A percentile compares a stretch with the other conserved stretches of the same genome.
These are phyloP conservation scores for Yasuhikotakia modesta DNA, from an alignment of 2,797 vertebrate genomes.

Conservation along the genomic window DNA sequence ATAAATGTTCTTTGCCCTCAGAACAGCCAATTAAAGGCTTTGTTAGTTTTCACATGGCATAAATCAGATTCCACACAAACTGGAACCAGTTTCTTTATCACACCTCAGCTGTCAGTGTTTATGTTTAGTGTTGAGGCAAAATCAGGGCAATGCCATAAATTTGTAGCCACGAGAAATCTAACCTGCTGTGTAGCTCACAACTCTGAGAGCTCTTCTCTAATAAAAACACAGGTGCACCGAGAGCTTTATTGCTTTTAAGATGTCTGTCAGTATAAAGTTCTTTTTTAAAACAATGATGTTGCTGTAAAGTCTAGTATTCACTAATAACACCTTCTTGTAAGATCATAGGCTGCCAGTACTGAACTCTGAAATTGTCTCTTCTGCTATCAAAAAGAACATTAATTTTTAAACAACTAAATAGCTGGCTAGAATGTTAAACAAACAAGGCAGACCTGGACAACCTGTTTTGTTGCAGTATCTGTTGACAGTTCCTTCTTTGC, in stretches of 20 bases:
- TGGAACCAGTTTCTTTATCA: slow-evolving; percentile 61
- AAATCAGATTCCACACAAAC: slow-evolving; percentile 67
- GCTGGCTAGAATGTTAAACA: slow-evolving; percentile 12
- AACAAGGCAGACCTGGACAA: slow-evolving; percentile 2
- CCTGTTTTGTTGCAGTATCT: slow-evolving; percentile 8
- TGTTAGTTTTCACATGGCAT: slow-evolving; percentile 64
- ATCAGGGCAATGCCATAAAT: slow-evolving; percentile 62
- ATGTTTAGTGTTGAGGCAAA: slow-evolving; percentile 74
- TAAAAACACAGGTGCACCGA: slow-evolving; percentile 46
- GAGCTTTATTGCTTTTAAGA: slow-evolving; percentile 29
- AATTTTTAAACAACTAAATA: background rate
- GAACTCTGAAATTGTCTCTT: background rate
- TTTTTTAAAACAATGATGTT: slow-evolving; percentile 44
- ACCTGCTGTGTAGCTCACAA: slow-evolving; percentile 58
- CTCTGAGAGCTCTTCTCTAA: slow-evolving; percentile 20
- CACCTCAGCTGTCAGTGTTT: slow-evolving; percentile 74
- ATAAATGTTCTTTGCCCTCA: slow-evolving; percentile 59
- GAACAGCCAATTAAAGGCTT: slow-evolving; percentile 64
- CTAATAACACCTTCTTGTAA: slow-evolving; percentile 45
- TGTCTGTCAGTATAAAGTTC: slow-evolving; percentile 42
- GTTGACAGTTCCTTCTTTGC: slow-evolving; percentile 36
- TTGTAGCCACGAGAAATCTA: slow-evolving; percentile 61
- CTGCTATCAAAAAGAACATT: background rate
- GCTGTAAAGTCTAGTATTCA: slow-evolving; percentile 51
- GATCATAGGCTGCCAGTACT: background rate